Evolutionary conservation across 2,797 vertebrate genomes (phyloP).

Genomic region (Pseudochaenichthys georgianus): DNA sequence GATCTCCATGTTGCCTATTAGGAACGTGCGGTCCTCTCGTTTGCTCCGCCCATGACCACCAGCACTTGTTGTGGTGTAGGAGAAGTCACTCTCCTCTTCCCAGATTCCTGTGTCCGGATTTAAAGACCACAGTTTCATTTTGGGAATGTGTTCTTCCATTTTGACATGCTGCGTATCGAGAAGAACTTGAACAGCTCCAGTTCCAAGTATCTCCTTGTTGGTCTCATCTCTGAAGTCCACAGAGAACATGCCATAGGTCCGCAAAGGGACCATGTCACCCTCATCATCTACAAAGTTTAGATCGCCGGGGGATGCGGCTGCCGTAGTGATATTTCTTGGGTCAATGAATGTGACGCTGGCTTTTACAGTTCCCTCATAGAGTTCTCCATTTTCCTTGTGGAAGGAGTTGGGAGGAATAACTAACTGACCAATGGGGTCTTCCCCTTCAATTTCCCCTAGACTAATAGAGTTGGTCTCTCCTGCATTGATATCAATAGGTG

Average conservation of each 20-base stretch:
- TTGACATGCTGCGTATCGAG: constrained; percentile 90
- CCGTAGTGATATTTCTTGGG: constrained; percentile 91
- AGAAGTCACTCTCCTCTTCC: constrained; percentile 92
- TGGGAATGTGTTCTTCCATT: constrained; percentile 91
- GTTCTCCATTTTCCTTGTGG: constrained; percentile 86
- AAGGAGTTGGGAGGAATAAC: constrained; percentile 91
- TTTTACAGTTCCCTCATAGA: constrained; percentile 90
- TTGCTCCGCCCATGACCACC: constrained; percentile 82
- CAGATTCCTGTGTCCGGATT: constrained; percentile 93
- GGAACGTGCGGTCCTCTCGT: constrained; percentile 94
- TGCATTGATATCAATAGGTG: constrained; percentile 87
- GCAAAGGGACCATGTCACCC: constrained; percentile 91
- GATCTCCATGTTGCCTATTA: constrained; percentile 96
- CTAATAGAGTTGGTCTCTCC: constrained; percentile 85
- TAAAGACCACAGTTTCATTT: constrained; percentile 96
- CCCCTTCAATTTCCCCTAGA: constrained; percentile 86
- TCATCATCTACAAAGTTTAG: constrained; percentile 90
- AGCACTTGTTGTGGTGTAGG: constrained; percentile 50
- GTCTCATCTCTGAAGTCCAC: constrained; percentile 92
- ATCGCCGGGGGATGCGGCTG: constrained; percentile 90
- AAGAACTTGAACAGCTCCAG: constrained; percentile 88
- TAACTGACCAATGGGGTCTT: constrained; percentile 90
- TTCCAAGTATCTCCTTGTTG: constrained; percentile 85
- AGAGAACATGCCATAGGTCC: constrained; percentile 97
- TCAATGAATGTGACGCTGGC: constrained; percentile 97